Base-by-base conservation (phyloP, 1,140 invertebrate species). In the Magallana angulata region DNA sequence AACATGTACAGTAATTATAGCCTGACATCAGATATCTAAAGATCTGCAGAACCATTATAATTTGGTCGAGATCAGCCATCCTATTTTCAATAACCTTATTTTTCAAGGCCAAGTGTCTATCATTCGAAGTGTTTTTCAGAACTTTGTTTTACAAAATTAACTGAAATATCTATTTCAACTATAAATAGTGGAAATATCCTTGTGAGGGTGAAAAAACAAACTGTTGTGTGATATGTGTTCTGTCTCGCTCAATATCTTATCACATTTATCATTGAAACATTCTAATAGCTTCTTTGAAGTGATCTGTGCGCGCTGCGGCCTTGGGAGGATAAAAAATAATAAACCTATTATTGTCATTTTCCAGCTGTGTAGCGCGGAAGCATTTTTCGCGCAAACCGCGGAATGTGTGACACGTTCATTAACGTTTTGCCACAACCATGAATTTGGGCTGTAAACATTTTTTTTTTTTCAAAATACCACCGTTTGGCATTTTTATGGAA, bases 391-490 rank as follows among this genome's bases (percentile, higher is more conserved):
- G 24, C 68, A 30, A 76, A 76, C 68, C 68, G 68, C 68, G 24
- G 68, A 76, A 76, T 76, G 68, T 76, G 68, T 76, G 68, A 76
- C 68, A 76, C 68, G 68, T 76, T 76, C 36, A 76, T 76, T 76
- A 76, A 76, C 24, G 68, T 76, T 76, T 76, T 76, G 68, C 68
- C 68, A 76, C 68, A 76, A 76, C 36, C 68, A 76, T 76, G 68
- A 76, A 76, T 76, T 76, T 76, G 68, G 68, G 68, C 68, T 30
- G 68, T 76, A 76, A 76, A 76, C 68, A 76, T 12, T 36, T 76
- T 76, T 71, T 76, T 71, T 71, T 76, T 76, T 76, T 76, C 68
- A 76, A 76, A 76, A 76, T 76, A 76, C 18, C 68, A 36, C 36
- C 68, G 68, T 24, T 76, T 76, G 68, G 68, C 68, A 76, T 76